Evolutionary conservation across 1,140 invertebrate species (phyloP), one percentile per base, ranked within the genome.

Genomic region (Drosophila aff.): DNA sequence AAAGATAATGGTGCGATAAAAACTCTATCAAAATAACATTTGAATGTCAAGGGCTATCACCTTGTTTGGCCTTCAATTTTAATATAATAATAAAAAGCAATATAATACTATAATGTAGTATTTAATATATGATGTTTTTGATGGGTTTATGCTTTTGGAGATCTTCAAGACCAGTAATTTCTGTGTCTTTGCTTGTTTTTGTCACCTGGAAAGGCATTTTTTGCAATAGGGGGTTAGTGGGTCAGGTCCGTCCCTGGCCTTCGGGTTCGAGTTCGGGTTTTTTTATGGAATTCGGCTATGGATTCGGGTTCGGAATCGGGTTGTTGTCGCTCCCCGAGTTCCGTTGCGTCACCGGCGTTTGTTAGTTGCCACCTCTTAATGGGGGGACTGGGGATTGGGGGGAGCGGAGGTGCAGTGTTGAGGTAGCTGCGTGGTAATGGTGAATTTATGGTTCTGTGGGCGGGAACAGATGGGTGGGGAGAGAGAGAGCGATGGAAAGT

Each of bases 281-380:
- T 62, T 36, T 49, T 49, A 26, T 21, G 49, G 49, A n/a, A 21
- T 41, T 58, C 52, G 62, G 61, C 15, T 13, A 31, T 36, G 31
- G 49, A 69, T 36, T 69, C 66, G 47, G 66, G 33, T 23, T 40
- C 49, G 16, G 49, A 53, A 53, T 49, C 62, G 63, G 57, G 28
- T 26, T 44, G 18, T 59, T 53, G 79, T 52, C 28, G 46, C 69
- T 69, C 76, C 84, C 82, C 72, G 64, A 82, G 80, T 69, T 80
- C 49, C 84, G 84, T 86, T 87, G 82, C 82, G 82, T 86, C 82
- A 86, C 84, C 76, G 74, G 68, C 73, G 31, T 59, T 71, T 64
- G 82, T 57, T 74, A 47, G 73, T 46, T 63, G 72, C 76, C 49
- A 73, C 53, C 74, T 78, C 55, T 58, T 52, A 63, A 75, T 64